Base-by-base conservation (phyloP, 2,113 vertebrate genomes). In the Pterocles gutturalis region DNA sequence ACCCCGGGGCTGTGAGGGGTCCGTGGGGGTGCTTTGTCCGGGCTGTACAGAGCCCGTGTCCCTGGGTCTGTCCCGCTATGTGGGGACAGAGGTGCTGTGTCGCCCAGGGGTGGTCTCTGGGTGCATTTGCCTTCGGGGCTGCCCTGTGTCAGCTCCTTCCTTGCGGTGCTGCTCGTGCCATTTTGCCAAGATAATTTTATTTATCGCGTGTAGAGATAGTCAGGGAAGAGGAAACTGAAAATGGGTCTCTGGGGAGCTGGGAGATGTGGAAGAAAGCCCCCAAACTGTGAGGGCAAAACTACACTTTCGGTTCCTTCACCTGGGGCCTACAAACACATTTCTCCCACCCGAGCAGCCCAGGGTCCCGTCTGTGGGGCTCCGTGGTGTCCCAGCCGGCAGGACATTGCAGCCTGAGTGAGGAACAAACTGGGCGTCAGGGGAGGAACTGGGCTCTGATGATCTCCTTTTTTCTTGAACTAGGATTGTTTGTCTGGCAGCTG, bases 401-500 rank as follows among this genome's bases (percentile, higher is more conserved):
- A 3, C 2, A 1, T 26, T 38, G 7, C 16, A 18, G 29, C 13
- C 19, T 51, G 41, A 36, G 9, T 58, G 58, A 51, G 72, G 13
- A 79, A 48, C 13, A 65, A 61, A 31, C 19, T 64, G 20, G 3
- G 14, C 41, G 49, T 31, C 46, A 57, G 70, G 79, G 61, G 45
- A 67, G 33, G n/a, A 90, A 22, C 29, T 38, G 61, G 14, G 22
- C 20, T 36, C 9, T 69, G 3, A 54, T 13, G 11, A 21, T 60
- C 4, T 28, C 36, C 33, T 31, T 58, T 36, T 41, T 26, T 28
- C 14, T 21, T 72, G 49, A 5, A 38, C 16, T 97, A 88, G 98
- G 98, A 53, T 83, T 97, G 29, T 97, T 97, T 54, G 66, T 98
- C 76, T 98, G 98, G 93, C 97, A 94, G 21, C 79, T 99, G 55